phyloP scores from a whole-genome alignment of 2,113 vertebrate genomes.

The Paraplagusia blochii region DNA sequence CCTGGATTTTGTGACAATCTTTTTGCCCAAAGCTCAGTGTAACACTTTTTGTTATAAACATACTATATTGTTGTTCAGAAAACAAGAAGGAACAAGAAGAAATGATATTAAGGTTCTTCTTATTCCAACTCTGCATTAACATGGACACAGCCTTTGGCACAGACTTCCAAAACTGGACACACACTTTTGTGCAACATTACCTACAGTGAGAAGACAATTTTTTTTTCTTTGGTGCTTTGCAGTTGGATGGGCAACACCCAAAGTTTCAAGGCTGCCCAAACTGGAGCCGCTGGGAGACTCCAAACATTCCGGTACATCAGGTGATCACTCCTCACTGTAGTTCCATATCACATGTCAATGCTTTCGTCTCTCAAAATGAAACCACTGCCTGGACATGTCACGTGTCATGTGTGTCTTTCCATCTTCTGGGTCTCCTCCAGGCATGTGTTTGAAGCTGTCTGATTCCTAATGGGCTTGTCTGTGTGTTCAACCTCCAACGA shows the following conservation, averaged over 20 bases:
- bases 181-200: too few relatives aligned
- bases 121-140: too few relatives aligned
- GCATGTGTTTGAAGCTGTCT: neutral
- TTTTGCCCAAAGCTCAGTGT: too few relatives aligned
- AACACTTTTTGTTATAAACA: too few relatives aligned
- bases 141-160: too few relatives aligned
- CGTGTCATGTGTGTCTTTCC: neutral
- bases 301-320: conserved; percentile 72
- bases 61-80: too few relatives aligned
- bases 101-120: too few relatives aligned
- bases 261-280: conserved; percentile 78
- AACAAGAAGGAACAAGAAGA: too few relatives aligned
- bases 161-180: too few relatives aligned
- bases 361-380: neutral
- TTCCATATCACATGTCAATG: conserved; percentile 5
- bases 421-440: neutral
- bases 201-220: too few relatives aligned
- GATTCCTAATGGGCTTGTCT: too few relatives aligned
- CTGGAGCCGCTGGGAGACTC: conserved; percentile 76
- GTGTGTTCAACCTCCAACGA: conserved; percentile 6
- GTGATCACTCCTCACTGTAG: neutral
- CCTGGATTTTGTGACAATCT: too few relatives aligned
- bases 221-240: conserved; percentile 34
- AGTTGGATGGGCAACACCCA: conserved; percentile 81
- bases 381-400: neutral